phyloP scores from a whole-genome alignment of 1,140 invertebrate species.

The Stegodyphus dumicola region DNA sequence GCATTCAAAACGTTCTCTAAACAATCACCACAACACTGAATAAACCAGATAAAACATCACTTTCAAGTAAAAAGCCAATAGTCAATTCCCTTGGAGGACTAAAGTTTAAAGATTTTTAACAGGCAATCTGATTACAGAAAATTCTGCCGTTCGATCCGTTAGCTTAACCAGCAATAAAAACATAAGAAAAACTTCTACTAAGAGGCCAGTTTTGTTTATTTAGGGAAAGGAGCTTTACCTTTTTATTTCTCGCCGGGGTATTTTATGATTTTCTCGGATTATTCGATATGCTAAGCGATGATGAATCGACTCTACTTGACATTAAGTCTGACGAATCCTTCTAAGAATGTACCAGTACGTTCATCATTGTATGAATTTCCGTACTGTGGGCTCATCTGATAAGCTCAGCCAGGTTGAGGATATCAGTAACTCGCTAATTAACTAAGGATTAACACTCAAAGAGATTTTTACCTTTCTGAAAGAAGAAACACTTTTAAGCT shows the following conservation, averaged over 20 bases:
- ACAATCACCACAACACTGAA: too few species aligned
- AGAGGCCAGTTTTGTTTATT: not conserved
- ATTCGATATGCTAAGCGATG: conserved; percentile 40
- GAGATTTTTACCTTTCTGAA: not conserved
- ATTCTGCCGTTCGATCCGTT: conserved; percentile 4
- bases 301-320: conserved; percentile 32
- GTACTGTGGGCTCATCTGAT: conserved; percentile 30
- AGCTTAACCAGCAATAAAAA: not conserved
- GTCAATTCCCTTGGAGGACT: conserved; percentile 13
- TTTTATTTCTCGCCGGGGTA: conserved; percentile 7
- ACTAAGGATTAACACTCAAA: conserved; percentile 38
- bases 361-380: conserved; percentile 28
- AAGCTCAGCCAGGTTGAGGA: conserved; percentile 1
- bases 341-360: not conserved
- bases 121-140: conserved; percentile 32
- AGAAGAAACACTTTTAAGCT: too few species aligned
- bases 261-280: conserved; percentile 43
- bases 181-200: not conserved
- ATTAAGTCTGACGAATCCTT: conserved; percentile 48
- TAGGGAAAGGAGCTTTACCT: not conserved
- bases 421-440: conserved; percentile 49
- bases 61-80: conserved; percentile 22
- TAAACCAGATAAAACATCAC: too few species aligned
- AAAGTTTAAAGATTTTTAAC: not conserved
- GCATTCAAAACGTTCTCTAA: too few species aligned